Evolutionary conservation across 2,797 vertebrate genomes (phyloP), one percentile per base, ranked within the genome.

Genomic region (Cryptoblepharus egeriae): DNA sequence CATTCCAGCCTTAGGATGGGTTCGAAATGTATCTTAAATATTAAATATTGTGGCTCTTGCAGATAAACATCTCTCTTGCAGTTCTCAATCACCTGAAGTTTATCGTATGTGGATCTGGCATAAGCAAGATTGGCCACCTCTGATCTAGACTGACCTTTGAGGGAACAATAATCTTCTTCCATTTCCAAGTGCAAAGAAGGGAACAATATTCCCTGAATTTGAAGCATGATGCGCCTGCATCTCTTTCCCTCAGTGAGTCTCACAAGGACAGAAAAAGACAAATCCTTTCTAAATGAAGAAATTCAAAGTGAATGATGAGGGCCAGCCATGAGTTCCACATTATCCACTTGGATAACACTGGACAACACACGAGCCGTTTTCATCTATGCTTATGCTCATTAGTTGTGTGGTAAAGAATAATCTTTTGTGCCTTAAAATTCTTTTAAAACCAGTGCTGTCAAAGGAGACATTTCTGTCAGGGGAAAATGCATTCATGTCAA

Each of bases 201-300:
- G 16, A 32, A 20, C 24, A 55, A 22, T 12, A n/a, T 22, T 28
- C 26, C 20, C 35, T 73, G 18, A 26, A 3, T 74, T 60, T 20
- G 5, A 61, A 32, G 39, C 10, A 30, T 39, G 30, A 52, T 55
- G 22, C 11, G 22, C 49, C 30, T 28, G n/a, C 24, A 20, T 67
- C 26, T 63, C 39, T 67, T 35, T 45, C 6, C 28, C 52, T 18
- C 5, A 10, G 49, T 63, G 39, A 69, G 83, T 88, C 85, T 86
- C 63, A 80, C 10, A 82, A 87, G 26, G 90, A 80, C 65, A 20
- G 55, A 79, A 83, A 16, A 79, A 82, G 39, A 13, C 0, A 0
- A 42, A 74, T 79, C 77, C 32, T 79, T 87, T 88, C 64, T 75
- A 88, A 88, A 89, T 89, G 71, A 87, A 87, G 85, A 90, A 86